Evolutionary conservation across 2,113 vertebrate species (phyloP).

Genomic region (Epinephelus moara): DNA sequence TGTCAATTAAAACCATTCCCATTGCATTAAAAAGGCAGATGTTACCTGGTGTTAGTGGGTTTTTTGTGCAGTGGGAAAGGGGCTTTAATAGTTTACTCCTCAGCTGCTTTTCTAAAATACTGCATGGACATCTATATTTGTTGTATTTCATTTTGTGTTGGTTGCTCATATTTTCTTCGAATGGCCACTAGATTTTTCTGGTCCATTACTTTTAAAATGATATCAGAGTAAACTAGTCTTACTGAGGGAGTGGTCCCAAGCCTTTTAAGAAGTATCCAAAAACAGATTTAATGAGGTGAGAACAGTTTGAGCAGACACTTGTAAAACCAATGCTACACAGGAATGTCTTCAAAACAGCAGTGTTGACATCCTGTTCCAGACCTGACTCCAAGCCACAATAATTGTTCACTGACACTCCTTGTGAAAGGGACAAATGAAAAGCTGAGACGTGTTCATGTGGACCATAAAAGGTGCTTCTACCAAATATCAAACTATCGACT

Average conservation of each 20-base stretch:
- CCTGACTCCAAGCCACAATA: not conserved
- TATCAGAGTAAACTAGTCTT: not conserved
- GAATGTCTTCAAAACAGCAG: not conserved
- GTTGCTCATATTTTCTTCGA: not conserved
- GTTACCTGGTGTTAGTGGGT: too few species aligned
- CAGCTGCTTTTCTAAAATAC: not conserved
- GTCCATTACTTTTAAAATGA: not conserved
- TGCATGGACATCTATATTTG: not conserved
- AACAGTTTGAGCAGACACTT: slow-evolving; percentile 2
- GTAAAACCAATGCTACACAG: not conserved
- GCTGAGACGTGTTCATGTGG: not conserved
- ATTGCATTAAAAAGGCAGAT: too few species aligned
- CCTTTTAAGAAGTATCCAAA: not conserved
- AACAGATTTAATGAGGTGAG: slow-evolving; percentile 7
- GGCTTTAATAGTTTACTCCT: not conserved
- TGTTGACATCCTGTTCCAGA: not conserved
- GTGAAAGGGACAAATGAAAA: not conserved
- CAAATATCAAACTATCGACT: too few species aligned
- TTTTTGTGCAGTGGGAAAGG: too few species aligned
- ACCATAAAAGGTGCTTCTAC: too few species aligned
- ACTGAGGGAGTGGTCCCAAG: not conserved
- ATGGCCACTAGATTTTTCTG: not conserved
- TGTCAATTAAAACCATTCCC: too few species aligned
- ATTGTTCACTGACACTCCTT: not conserved
- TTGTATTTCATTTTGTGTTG: too few species aligned